Conservation (phyloP, 2,888 invertebrate species). For the Metallyticus violacea region DNA sequence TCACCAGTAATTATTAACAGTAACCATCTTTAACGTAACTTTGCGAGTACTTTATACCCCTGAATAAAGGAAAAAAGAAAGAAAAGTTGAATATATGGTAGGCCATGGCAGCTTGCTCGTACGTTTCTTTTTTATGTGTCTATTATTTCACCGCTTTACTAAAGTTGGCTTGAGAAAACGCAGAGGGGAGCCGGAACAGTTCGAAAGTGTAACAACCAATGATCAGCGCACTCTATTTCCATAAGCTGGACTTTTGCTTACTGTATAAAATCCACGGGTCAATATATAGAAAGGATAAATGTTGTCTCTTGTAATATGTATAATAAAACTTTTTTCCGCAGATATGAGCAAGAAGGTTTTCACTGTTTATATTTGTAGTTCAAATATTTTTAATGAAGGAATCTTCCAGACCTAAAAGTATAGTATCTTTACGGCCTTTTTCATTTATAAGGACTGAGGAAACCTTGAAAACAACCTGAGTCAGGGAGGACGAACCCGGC, state of each 20-base stretch:
- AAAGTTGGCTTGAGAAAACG: background rate
- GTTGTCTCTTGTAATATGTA: too few species aligned
- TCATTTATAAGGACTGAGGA: too few species aligned
- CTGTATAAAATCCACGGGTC: background rate
- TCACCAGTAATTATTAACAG: background rate
- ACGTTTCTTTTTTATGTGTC: background rate
- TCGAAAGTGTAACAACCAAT: background rate
- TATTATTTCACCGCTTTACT: background rate
- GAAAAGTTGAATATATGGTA: background rate
- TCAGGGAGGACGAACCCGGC: too few species aligned
- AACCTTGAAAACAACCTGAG: too few species aligned
- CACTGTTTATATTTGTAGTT: too few species aligned
- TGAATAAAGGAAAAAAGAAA: background rate
- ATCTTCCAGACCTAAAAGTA: too few species aligned
- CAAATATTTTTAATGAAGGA: too few species aligned
- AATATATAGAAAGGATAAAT: background rate
- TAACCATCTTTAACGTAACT: background rate
- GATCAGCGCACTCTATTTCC: background rate
- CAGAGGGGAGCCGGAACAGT: background rate
- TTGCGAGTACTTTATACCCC: background rate
- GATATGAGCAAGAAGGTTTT: too few species aligned
- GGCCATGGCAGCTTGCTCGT: background rate
- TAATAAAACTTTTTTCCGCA: too few species aligned
- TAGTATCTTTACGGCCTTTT: too few species aligned
- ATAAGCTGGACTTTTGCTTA: background rate